phyloP scores from a whole-genome alignment of 1,140 invertebrate genomes.

The Thalassaphorura encarpata region DNA sequence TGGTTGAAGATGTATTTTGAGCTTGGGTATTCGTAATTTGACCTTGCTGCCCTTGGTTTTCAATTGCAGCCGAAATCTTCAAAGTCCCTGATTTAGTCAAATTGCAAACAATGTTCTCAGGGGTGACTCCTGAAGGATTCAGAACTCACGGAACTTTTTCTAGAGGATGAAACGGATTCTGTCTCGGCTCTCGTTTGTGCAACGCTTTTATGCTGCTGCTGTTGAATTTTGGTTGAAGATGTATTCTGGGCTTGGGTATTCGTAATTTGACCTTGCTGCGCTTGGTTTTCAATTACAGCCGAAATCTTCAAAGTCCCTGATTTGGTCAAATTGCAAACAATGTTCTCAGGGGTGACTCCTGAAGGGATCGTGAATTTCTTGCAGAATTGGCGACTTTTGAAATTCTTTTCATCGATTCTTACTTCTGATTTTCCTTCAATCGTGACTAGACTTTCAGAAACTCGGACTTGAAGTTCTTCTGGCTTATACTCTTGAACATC shows the following conservation, averaged over 20 bases:
- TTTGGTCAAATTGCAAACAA: constrained; percentile 9
- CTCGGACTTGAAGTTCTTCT: constrained; percentile 10
- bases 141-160: not conserved
- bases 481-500: constrained; percentile 11
- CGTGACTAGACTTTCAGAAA: not conserved
- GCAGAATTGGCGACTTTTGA: not conserved
- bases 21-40: not conserved
- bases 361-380: constrained; percentile 2
- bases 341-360: not conserved
- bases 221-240: not conserved
- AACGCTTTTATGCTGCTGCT: not conserved
- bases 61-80: constrained; percentile 10
- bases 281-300: constrained; percentile 2
- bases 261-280: not conserved
- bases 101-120: not conserved
- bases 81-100: constrained; percentile 9
- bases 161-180: not conserved
- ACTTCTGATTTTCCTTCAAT: constrained; percentile 10
- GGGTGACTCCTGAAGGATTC: not conserved
- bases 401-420: constrained; percentile 1
- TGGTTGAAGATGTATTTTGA: not conserved
- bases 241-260: not conserved
- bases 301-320: constrained; percentile 9
- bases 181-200: not conserved
- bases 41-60: not conserved